phyloP scores from a whole-genome alignment of 2,797 vertebrate species.

The Lacerta bilineata region DNA sequence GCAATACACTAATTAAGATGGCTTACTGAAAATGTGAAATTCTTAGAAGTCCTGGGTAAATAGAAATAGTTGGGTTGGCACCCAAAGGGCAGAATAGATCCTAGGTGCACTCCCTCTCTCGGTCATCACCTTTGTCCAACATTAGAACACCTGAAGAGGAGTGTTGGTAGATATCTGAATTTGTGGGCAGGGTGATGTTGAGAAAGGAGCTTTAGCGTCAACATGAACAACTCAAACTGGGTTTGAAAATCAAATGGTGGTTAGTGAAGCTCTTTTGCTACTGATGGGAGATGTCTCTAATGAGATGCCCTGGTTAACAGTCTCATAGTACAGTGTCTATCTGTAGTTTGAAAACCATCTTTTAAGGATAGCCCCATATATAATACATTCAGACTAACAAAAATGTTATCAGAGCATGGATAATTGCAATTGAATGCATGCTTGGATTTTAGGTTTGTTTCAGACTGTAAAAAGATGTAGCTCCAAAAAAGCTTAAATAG shows the following conservation, averaged over 20 bases:
- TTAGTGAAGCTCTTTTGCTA: not conserved
- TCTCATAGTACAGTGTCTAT: not conserved
- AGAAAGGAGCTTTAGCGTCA: no score
- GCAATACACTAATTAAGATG: not conserved
- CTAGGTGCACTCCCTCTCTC: not conserved
- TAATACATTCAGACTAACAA: not conserved
- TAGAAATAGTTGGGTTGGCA: not conserved
- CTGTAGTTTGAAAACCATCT: not conserved
- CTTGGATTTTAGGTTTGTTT: not conserved
- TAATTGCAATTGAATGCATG: not conserved
- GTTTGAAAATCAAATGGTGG: not conserved
- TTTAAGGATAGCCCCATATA: not conserved
- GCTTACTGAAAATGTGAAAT: not conserved
- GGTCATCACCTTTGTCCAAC: not conserved
- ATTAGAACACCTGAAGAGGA: not conserved
- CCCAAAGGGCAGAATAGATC: not conserved
- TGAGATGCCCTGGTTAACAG: not conserved
- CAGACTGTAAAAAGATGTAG: not conserved
- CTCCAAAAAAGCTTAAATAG: no score
- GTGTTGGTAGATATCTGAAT: not conserved
- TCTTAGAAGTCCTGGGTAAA: not conserved
- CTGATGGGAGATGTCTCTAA: not conserved
- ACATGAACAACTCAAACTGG: not conserved
- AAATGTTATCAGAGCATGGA: not conserved
- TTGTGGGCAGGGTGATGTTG: not conserved